Evolutionary conservation across 2,888 invertebrate species (phyloP).

Genomic region (Idaea aversata): DNA sequence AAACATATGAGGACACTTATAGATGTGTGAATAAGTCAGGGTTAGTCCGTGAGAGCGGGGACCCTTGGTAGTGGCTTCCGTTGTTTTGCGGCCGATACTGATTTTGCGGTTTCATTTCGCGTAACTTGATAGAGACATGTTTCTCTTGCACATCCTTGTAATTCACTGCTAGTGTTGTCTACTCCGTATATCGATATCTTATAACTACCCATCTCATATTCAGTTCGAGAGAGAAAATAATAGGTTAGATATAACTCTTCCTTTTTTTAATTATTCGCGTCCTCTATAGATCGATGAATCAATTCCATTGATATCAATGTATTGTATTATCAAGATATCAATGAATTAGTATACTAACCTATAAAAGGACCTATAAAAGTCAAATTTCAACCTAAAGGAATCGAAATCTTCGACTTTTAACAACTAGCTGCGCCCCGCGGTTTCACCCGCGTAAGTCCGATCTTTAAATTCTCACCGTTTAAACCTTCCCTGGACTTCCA

Average conservation of each 20-base stretch:
- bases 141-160: constrained; percentile 67
- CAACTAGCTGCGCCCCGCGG: no score
- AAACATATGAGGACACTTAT: constrained; percentile 6
- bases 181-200: constrained; percentile 29
- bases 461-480: no score
- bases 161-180: constrained; percentile 41
- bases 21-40: constrained; percentile 53
- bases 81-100: constrained; percentile 71
- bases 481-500: no score
- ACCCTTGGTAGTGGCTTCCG: constrained; percentile 68
- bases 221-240: not conserved
- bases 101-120: constrained; percentile 79
- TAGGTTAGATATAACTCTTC: not conserved
- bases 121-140: constrained; percentile 72
- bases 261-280: no score
- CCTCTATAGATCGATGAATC: no score
- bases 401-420: no score
- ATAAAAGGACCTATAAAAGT: no score
- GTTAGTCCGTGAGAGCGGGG: constrained; percentile 60
- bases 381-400: no score
- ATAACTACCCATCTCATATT: not conserved
- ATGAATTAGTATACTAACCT: no score
- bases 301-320: no score
- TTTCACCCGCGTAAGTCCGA: no score
- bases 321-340: no score